A percentile compares a stretch with the other conserved stretches of the same genome.
These are phyloP conservation scores for Leucoma salicis DNA, from an alignment of 2,888 invertebrate species.

Conservation along the genomic window DNA sequence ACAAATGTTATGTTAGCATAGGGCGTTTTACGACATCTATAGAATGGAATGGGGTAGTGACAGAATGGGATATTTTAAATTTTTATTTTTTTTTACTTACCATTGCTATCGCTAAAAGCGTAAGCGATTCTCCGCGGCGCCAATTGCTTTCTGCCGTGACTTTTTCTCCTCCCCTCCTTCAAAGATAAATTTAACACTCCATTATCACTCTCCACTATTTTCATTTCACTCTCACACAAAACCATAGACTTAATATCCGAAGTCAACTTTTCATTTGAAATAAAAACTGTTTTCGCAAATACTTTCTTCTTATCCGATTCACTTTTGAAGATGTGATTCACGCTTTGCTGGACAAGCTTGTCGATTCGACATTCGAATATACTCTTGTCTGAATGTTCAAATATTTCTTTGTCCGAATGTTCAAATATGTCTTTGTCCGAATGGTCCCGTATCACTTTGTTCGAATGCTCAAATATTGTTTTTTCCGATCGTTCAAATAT, in stretches of 20 bases:
- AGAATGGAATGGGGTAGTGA: too few species aligned
- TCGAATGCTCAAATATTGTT: slow-evolving; percentile 5
- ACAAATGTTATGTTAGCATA: too few species aligned
- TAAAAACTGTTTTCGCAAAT: slow-evolving; percentile 69
- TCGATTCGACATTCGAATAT: slow-evolving; percentile 71
- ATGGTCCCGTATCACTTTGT: slow-evolving; percentile 6
- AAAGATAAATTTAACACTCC: slow-evolving; percentile 68
- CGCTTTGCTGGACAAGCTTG: slow-evolving; percentile 67
- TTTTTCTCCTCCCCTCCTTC: slow-evolving; percentile 59
- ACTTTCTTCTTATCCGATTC: slow-evolving; percentile 55
- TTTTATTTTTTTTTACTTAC: slow-evolving; percentile 45
- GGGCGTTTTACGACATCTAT: too few species aligned
- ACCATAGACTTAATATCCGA: slow-evolving; percentile 44
- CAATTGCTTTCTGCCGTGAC: slow-evolving; percentile 69
- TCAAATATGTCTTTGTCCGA: slow-evolving; percentile 3
- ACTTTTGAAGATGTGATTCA: slow-evolving; percentile 65
- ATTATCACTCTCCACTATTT: slow-evolving; percentile 34
- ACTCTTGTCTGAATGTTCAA: slow-evolving; percentile 13
- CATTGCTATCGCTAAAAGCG: slow-evolving; percentile 50
- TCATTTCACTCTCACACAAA: slow-evolving; percentile 30
- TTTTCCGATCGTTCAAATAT: slow-evolving; percentile 5
- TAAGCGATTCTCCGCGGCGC: slow-evolving; percentile 68
- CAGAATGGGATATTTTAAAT: too few species aligned
- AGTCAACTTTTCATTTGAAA: slow-evolving; percentile 45
- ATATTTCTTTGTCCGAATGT: not conserved